These are phyloP conservation scores for Macrosoma leucophasiata DNA, from an alignment of 2,888 invertebrate species.

Conservation along the genomic window DNA sequence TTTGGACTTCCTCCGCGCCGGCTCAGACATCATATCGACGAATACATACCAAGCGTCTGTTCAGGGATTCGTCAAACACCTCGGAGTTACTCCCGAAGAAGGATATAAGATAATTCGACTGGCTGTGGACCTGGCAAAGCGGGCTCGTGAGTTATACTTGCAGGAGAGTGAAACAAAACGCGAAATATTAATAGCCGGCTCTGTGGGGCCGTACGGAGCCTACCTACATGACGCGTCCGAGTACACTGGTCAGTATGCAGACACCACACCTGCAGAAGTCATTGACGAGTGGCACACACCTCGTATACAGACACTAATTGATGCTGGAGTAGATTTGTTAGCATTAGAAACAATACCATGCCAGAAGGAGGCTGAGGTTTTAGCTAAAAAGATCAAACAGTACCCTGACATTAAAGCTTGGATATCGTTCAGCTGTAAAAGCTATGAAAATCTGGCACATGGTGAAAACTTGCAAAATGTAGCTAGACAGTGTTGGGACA, in stretches of 20 bases:
- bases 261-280: slow-evolving; percentile 72
- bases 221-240: slow-evolving; percentile 92
- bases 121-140: slow-evolving; percentile 83
- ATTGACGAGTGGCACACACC: slow-evolving; percentile 89
- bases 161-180: slow-evolving; percentile 43
- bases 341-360: slow-evolving; percentile 95
- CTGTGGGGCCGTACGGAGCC: slow-evolving; percentile 95
- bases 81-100: slow-evolving; percentile 79
- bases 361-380: slow-evolving; percentile 84
- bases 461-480: slow-evolving; percentile 85
- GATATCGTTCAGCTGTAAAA: slow-evolving; percentile 89
- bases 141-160: slow-evolving; percentile 78
- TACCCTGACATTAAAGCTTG: slow-evolving; percentile 88
- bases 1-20: slow-evolving; percentile 86
- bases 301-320: slow-evolving; percentile 83
- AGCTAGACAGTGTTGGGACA: slow-evolving; percentile 79
- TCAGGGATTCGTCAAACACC: slow-evolving; percentile 82
- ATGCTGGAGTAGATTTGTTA: slow-evolving; percentile 88
- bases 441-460: slow-evolving; percentile 76
- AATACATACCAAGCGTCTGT: slow-evolving; percentile 93
- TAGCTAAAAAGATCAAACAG: slow-evolving; percentile 84
- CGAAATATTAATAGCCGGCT: slow-evolving; percentile 84
- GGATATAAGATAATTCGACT: slow-evolving; percentile 81
- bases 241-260: slow-evolving; percentile 87
- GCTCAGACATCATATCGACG: slow-evolving; percentile 90